Evolutionary conservation across 2,113 vertebrate genomes (phyloP), one percentile per base, ranked within the genome.

Genomic region (Progne subis): DNA sequence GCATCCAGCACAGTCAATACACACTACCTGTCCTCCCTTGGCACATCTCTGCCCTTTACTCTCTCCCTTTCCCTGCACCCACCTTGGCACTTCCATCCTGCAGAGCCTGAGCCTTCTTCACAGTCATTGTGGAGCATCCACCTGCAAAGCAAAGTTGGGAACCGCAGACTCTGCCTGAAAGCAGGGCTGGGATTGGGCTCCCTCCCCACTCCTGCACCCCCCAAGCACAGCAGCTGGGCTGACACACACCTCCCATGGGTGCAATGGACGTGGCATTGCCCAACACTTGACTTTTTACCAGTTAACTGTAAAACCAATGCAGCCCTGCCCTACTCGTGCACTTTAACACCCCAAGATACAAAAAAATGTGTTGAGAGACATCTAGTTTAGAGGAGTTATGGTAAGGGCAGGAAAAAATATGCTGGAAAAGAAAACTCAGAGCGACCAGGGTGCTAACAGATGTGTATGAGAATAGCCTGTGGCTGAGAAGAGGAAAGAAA

Each of bases 31-130:
- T 7, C 0, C 0, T 68, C 64, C 59, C 47, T 16, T 5, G 74
- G 37, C 60, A 65, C 60, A 15, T 11, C 23, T 55, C 32, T 59
- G 34, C 71, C 63, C 52, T 72, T 50, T 31, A 23, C 17, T 52
- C 8, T 63, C 44, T 57, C 60, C 39, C 44, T 64, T 60, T 44
- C 37, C 55, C 63, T 9, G 0, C 25, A 94, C 98, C 87, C 74
- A 98, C 98, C 61, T 97, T 97, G 81, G 83, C 24, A 50, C 88
- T 97, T 96, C 95, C 97, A n/a, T 97, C 97, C 86, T 75, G 94
- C 96, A 95, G 46, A 21, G 75, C 9, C 5, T 92, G 95, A 53
- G 32, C 90, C 87, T 79, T 96, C 95, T 96, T 97, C 3, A 56
- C 96, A 0, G 98, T 96, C 98, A 98, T 98, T 0, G 6, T 7